phyloP scores from a whole-genome alignment of 1,140 invertebrate species.

The Meloidogyne floridensis region DNA sequence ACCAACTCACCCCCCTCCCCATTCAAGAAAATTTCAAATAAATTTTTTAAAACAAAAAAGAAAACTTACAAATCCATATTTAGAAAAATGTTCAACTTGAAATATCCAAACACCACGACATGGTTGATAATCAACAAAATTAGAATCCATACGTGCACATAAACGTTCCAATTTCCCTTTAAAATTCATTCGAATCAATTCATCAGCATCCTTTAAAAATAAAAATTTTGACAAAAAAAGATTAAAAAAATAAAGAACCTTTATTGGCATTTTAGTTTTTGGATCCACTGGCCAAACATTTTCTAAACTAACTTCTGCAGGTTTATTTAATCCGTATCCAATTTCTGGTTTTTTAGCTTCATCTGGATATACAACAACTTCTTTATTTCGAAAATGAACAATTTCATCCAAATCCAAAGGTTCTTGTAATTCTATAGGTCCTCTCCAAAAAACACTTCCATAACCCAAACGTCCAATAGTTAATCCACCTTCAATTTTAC shows the following conservation, averaged over 20 bases:
- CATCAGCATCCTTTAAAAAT: constrained; percentile 72
- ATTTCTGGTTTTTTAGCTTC: constrained; percentile 76
- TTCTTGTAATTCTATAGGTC: constrained; percentile 53
- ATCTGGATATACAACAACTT: constrained; percentile 74
- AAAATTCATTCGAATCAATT: constrained; percentile 81
- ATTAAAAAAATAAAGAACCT: constrained; percentile 66
- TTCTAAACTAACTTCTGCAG: constrained; percentile 86
- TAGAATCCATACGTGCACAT: constrained; percentile 81
- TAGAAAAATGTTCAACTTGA: constrained; percentile 86
- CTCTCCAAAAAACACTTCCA: constrained; percentile 82
- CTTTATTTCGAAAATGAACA: constrained; percentile 73
- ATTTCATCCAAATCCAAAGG: constrained; percentile 56
- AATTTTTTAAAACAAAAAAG: constrained; percentile 66
- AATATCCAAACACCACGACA: constrained; percentile 92
- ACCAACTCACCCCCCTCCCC: too few relatives aligned
- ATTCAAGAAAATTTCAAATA: too few relatives aligned
- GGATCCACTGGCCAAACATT: constrained; percentile 91
- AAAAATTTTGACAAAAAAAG: constrained; percentile 17
- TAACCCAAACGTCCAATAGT: constrained; percentile 48
- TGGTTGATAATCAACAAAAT: constrained; percentile 90
- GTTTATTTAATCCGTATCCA: constrained; percentile 84
- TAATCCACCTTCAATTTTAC: constrained; percentile 18
- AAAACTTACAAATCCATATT: constrained; percentile 85
- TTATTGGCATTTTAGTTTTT: constrained; percentile 78
- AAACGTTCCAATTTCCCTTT: constrained; percentile 80